Conservation (phyloP, 2,888 invertebrate genomes). For the Dynastes maya region DNA sequence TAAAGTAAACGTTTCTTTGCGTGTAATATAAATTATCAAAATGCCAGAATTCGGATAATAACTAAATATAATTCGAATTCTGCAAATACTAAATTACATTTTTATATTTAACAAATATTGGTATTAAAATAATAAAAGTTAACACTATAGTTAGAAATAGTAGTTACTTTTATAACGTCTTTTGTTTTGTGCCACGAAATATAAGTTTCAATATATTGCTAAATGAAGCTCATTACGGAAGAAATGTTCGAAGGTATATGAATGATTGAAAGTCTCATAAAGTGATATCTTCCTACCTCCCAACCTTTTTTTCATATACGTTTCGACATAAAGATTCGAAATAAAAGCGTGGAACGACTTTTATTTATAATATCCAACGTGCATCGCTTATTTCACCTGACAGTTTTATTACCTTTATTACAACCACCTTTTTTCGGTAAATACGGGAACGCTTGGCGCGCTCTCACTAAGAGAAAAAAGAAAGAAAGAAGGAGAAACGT, state of each 20-base stretch:
- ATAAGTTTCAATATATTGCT: too few species aligned
- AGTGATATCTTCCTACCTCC: not conserved
- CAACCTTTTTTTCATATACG: not conserved
- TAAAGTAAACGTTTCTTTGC: too few species aligned
- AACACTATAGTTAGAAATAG: too few species aligned
- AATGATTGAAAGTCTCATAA: constrained; percentile 3
- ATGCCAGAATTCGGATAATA: too few species aligned
- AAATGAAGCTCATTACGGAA: too few species aligned
- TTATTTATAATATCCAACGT: constrained; percentile 30
- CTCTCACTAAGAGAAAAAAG: not conserved
- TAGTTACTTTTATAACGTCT: too few species aligned
- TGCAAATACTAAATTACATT: too few species aligned
- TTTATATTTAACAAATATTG: too few species aligned
- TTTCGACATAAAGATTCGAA: constrained; percentile 23
- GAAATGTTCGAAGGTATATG: not conserved
- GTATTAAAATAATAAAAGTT: too few species aligned
- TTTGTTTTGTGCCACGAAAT: too few species aligned
- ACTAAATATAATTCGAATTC: too few species aligned
- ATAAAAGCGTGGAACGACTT: constrained; percentile 9
- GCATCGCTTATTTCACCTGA: constrained; percentile 34
- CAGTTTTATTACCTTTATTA: constrained; percentile 23
- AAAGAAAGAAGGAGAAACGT: constrained; percentile 8
- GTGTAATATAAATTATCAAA: too few species aligned
- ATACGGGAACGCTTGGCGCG: not conserved
- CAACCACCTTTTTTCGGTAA: constrained; percentile 12